Evolutionary conservation across 2,113 vertebrate genomes (phyloP), one percentile per base, ranked within the genome.

Genomic region (Formicarius rufipectus): DNA sequence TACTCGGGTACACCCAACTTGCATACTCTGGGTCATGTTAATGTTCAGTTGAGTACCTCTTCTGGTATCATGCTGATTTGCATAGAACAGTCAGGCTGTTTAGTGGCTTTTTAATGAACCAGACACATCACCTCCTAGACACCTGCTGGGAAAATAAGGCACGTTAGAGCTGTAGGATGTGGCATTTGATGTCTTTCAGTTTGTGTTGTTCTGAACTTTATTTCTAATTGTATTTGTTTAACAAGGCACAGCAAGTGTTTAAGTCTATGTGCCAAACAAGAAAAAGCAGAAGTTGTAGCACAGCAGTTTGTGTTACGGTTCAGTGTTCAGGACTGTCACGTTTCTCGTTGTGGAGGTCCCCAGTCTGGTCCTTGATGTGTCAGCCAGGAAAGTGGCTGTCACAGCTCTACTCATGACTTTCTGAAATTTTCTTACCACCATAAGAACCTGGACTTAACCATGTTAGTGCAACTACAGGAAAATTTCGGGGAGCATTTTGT

Each of bases 331-430:
- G 31, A 20, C 44, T 39, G 30, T 93, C 84, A 85, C 7, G 16
- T 91, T 95, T 87, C 73, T 68, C 28, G 9, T 20, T 82, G 69
- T 90, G 75, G 91, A 91, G 89, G 81, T 94, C 59, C 93, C 91
- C 93, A 52, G 40, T 37, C 74, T 30, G 7, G 37, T 64, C 74
- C 45, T 62, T 44, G 33, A 50, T 87, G 84, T 96, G 78, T 95
- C 93, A 95, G 69, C 53, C 81, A 76, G 87, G 93, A 91, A 94
- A 81, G 69, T 22, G 44, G 5, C 66, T 84, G 66, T 83, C 93
- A 81, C 47, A 35, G 68, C 60, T 71, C 28, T 50, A 63, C 68
- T 80, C 2, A 2, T 87, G 96, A 81, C 87, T 92, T 88, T 75
- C 31, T 89, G 45, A 93, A 81, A 81, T 73, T 77, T 86, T 95